Evolutionary conservation across 1,140 invertebrate species (phyloP), one percentile per base, ranked within the genome.

Genomic region (Atta cephalotes): DNA sequence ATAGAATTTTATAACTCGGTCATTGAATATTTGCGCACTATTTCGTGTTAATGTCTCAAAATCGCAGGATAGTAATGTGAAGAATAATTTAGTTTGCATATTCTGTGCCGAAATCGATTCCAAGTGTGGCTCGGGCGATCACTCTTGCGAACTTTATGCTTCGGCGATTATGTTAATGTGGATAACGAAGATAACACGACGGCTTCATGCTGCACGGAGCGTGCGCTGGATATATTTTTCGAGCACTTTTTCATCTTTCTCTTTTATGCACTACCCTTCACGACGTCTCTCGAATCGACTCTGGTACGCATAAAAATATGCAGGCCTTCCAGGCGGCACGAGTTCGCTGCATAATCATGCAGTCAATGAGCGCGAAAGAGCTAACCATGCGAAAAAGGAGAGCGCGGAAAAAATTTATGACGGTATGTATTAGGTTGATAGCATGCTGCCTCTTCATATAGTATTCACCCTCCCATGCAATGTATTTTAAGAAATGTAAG

Each of bases 1-100:
- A 9, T 51, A 14, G 62, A 62, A 74, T 72, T 58, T 35, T 49
- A 3, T 51, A 51, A 31, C 45, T 4, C n/a, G 12, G 9, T 28
- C 25, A 56, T 14, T 39, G 72, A 84, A 16, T 84, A 68, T 81
- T 89, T 87, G 76, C 76, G 70, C 25, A 71, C 51, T 84, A 87
- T 78, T 78, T 78, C 72, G 28, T 58, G 63, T 89, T 84, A 89
- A 87, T 31, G 39, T 28, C 12, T 28, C 31, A 51, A 77, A 77
- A 89, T 82, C 77, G 28, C 62, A 35, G 49, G 2, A 21, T 35
- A 51, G 82, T 25, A 71, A 58, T 60, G 39, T 21, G 88, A 91
- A 93, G 93, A 92, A 91, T 92, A 94, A 94, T 94, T 94, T 92
- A 89, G 89, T 93, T 94, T 93, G 92, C 93, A 94, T 93, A 94